Conservation (phyloP, 1,140 invertebrate species). For the Marisa cornuarietis region DNA sequence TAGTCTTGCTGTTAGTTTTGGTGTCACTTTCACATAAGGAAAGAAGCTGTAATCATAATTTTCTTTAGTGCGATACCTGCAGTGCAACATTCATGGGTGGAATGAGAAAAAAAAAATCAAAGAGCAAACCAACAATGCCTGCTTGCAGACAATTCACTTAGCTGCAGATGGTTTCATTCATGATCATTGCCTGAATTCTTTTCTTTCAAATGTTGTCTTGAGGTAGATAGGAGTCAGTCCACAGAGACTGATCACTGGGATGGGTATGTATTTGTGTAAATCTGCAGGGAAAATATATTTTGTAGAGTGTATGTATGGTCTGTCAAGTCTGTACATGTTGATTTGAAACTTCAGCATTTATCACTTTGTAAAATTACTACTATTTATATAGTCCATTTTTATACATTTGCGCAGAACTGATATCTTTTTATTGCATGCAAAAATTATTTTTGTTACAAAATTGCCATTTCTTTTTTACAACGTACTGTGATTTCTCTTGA, state of each 20-base stretch:
- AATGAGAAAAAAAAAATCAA: too few species aligned
- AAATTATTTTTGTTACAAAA: conserved; percentile 30
- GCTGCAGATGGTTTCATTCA: too few species aligned
- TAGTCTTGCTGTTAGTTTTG: too few species aligned
- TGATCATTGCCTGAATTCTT: too few species aligned
- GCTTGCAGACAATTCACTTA: too few species aligned
- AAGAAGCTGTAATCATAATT: too few species aligned
- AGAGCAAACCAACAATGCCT: too few species aligned
- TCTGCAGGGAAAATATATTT: conserved; percentile 29
- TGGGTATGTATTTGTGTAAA: conserved; percentile 21
- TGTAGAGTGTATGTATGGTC: conserved; percentile 18
- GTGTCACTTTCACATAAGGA: too few species aligned
- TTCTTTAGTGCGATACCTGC: too few species aligned
- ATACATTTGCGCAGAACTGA: conserved; percentile 30
- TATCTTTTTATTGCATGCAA: conserved; percentile 28
- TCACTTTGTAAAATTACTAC: conserved; percentile 28
- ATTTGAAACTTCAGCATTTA: conserved; percentile 23
- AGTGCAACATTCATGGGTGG: too few species aligned
- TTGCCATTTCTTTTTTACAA: conserved; percentile 29
- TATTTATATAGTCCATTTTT: conserved; percentile 25
- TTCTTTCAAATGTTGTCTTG: too few species aligned
- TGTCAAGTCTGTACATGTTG: conserved; percentile 19
- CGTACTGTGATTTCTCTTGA: conserved; percentile 33
- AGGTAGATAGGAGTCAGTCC: too few species aligned
- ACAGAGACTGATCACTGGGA: background rate